A percentile compares a stretch with the other conserved stretches of the same genome.
These are phyloP conservation scores for Halocaridina rubra DNA, from an alignment of 2,888 invertebrate species.

Conservation along the genomic window DNA sequence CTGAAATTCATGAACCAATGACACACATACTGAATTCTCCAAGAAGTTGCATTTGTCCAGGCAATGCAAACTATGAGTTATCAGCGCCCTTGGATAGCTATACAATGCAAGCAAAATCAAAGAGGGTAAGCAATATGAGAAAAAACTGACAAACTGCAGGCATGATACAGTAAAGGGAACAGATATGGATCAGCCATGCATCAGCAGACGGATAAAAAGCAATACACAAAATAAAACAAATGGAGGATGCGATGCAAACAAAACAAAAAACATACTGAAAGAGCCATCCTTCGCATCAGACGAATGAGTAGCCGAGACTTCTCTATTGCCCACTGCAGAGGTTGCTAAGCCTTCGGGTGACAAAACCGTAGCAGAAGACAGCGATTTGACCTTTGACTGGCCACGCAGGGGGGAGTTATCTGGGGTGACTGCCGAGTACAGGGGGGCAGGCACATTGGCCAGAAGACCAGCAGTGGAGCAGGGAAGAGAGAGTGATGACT, in stretches of 20 bases:
- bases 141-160: too few species aligned
- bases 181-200: conserved; percentile 10
- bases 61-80: too few species aligned
- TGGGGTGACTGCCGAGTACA: conserved; percentile 66
- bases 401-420: conserved; percentile 56
- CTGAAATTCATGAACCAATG: too few species aligned
- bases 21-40: too few species aligned
- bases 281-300: conserved; percentile 42
- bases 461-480: conserved; percentile 64
- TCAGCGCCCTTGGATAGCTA: too few species aligned
- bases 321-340: conserved; percentile 30
- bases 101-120: too few species aligned
- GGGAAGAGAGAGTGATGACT: conserved; percentile 44
- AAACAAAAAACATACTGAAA: conserved; percentile 30
- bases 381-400: conserved; percentile 25
- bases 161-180: too few species aligned
- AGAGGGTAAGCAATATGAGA: too few species aligned
- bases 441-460: conserved; percentile 66
- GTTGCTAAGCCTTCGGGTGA: conserved; percentile 46
- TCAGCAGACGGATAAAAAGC: background rate
- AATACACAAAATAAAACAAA: background rate
- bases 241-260: background rate
- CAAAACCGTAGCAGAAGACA: conserved; percentile 36
- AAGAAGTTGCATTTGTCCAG: too few species aligned
- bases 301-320: conserved; percentile 31